These are phyloP conservation scores for Oppia nitens DNA, from an alignment of 1,140 invertebrate species.

Conservation along the genomic window DNA sequence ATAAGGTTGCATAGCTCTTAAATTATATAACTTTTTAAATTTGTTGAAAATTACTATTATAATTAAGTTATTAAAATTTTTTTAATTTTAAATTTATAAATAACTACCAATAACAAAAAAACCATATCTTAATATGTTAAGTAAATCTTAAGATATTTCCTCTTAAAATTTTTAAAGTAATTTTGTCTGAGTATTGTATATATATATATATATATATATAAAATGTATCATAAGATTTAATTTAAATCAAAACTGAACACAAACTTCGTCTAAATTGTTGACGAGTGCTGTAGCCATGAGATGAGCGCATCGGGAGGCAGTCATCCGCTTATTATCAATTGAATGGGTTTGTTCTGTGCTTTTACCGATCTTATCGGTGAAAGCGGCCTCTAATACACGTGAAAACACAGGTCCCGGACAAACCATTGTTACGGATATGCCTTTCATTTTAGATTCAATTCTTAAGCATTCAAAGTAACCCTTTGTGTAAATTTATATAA, in stretches of 20 bases:
- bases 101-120: too few species aligned
- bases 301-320: slow-evolving; percentile 47
- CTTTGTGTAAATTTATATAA: not conserved
- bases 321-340: slow-evolving; percentile 37
- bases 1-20: too few species aligned
- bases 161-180: too few species aligned
- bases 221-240: too few species aligned
- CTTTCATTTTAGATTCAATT: slow-evolving; percentile 24
- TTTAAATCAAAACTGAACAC: slow-evolving; percentile 50
- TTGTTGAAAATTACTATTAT: too few species aligned
- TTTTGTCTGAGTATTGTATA: too few species aligned
- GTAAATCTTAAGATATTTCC: too few species aligned
- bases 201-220: too few species aligned
- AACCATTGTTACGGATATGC: slow-evolving; percentile 45
- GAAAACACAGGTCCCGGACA: slow-evolving; percentile 63
- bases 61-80: too few species aligned
- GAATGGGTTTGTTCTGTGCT: not conserved
- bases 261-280: slow-evolving; percentile 54
- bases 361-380: slow-evolving; percentile 40
- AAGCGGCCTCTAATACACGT: slow-evolving; percentile 46
- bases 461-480: slow-evolving; percentile 16
- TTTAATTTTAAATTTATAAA: too few species aligned
- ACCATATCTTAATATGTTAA: too few species aligned
- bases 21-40: too few species aligned
- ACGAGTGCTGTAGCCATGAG: slow-evolving; percentile 53